phyloP scores from a whole-genome alignment of 2,113 vertebrate species.

The Anthoscopus minutus region DNA sequence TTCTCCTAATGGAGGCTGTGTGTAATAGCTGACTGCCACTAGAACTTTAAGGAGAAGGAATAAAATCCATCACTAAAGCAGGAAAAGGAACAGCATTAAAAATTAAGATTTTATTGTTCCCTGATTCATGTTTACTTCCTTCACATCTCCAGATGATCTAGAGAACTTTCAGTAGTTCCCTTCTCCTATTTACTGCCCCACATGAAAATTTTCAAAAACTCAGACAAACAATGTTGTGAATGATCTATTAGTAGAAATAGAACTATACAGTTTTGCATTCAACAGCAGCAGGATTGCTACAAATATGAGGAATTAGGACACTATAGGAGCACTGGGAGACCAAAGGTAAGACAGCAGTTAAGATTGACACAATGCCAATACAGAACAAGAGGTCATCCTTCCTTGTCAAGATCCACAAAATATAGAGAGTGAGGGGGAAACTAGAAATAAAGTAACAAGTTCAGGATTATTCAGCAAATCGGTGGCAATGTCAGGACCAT shows the following conservation, averaged over 20 bases:
- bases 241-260: background rate
- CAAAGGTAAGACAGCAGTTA: background rate
- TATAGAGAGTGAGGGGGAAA: background rate
- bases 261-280: background rate
- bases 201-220: background rate
- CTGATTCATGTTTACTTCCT: background rate
- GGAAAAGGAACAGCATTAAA: constrained; percentile 20
- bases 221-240: background rate
- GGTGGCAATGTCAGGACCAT: background rate
- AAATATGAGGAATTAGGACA: background rate
- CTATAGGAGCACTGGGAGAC: background rate
- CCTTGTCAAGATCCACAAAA: background rate
- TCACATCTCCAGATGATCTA: background rate
- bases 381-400: background rate
- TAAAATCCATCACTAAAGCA: constrained; percentile 11
- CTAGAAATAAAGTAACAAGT: background rate
- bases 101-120: constrained; percentile 29
- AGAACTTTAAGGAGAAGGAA: constrained; percentile 30
- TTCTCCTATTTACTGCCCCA: background rate
- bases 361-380: background rate
- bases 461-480: background rate
- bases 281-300: background rate
- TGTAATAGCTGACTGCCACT: constrained; percentile 27
- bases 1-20: constrained; percentile 60
- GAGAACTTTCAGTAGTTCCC: background rate